Evolutionary conservation across 1,140 invertebrate species (phyloP), one percentile per base, ranked within the genome.

Genomic region (Drosophila tristis): DNA sequence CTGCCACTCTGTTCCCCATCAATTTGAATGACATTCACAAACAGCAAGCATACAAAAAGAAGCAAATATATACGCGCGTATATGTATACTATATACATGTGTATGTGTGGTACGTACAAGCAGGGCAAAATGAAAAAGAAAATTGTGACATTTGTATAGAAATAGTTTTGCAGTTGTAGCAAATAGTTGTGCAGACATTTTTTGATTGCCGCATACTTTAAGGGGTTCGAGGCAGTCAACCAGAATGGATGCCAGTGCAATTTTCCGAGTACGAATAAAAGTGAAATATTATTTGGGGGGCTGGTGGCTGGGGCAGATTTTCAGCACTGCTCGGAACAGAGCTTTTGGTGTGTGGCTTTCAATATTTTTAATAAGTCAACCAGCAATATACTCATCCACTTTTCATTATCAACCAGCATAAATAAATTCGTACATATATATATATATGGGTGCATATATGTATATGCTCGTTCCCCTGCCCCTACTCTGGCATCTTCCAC

Each of bases 1-100:
- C 62, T 64, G 74, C 73, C 78, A 80, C 66, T 60, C 63, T 55
- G 63, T 65, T 75, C 56, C 45, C 75, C 82, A 87, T 87, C 82
- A 87, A 89, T 87, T 87, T 87, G 82, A 87, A 87, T 84, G 82
- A 89, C 84, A 87, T 87, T 87, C 82, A 85, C 66, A 77, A 75
- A 85, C 74, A 85, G 60, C 20, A 25, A 74, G 60, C 66, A 39
- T 7, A 65, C 64, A 29, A 47, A 57, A 55, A 58, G 44, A 57
- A 42, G 15, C 65, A 73, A 57, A 43, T 68, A 64, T 25, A 53
- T 63, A 58, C 65, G 51, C 62, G 3, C 0, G 4, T 25, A 65
- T 67, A 82, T 82, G 77, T 73, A 84, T 8, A 29, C 5, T 29
- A 29, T 29, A 29, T 7, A 8, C 2, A 2, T 29, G 2, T 8